Evolutionary conservation across 2,113 vertebrate genomes (phyloP), one percentile per base, ranked within the genome.

Genomic region (Toxotes chatareus): DNA sequence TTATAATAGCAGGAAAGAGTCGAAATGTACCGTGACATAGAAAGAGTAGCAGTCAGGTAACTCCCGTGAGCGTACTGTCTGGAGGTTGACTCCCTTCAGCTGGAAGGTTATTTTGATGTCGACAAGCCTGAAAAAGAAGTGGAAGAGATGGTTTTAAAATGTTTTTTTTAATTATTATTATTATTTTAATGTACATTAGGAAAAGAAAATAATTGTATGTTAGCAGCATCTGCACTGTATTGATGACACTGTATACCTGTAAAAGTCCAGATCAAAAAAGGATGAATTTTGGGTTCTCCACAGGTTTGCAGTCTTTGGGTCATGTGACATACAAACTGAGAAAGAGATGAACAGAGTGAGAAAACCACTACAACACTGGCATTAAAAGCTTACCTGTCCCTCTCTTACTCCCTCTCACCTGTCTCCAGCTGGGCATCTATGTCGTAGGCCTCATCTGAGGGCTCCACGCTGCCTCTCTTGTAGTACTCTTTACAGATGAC

Each of bases 1-100:
- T 68, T n/a, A 49, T 7, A 13, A 14, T 27, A 27, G 27, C 3
- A 47, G 8, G 12, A 42, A 12, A 42, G 0, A 1, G n/a, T 34
- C 32, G 6, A 86, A 70, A 11, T 92, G 88, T 94, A 97, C 98
- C 86, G 70, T 97, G 9, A 98, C 95, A 73, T 93, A 92, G 94
- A 99, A 99, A 1, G 89, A 84, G 40, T 98, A 99, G 92, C 98
- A 99, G 93, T 99, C 98, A 0, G 98, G 97, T 49, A 98, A 21
- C 86, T 98, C 97, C 14, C 94, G 95, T 9, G 95, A 94, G 57
- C 95, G 96, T 80, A 98, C 95, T 0, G 97, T 98, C 92, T 99
- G 98, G 0, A 99, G 94, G 86, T 98, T 97, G 82, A 99, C 97
- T 78, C 97, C 97, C 87, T 97, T 97, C 79, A 99, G 93, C 76